Base-by-base conservation (phyloP, 2,797 vertebrate species). In the Threskiornis aethiopicus region DNA sequence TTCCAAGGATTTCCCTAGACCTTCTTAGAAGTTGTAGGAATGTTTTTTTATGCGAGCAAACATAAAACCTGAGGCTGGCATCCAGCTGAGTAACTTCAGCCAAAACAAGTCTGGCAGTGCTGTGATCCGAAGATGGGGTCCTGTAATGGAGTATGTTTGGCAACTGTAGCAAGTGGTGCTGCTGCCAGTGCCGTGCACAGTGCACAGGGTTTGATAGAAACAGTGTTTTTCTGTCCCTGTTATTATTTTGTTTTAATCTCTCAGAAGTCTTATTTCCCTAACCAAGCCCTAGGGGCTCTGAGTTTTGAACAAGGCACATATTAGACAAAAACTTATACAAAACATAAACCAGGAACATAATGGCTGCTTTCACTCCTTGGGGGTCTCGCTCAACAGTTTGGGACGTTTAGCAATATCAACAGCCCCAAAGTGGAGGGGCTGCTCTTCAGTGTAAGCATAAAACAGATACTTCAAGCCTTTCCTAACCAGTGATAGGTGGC, bases 41-140 rank as follows among this genome's bases (percentile, higher is more conserved):
- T 85, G 35, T 8, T 89, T 70, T 62, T 75, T 78, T 19, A 52
- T 35, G 28, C 11, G 25, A 90, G 64, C 67, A 95, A 94, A 95
- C 75, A 90, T 5, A 83, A 93, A 93, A 89, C 46, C 61, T 1
- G 52, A 90, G 69, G 84, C 88, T 91, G 92, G 93, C 80, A 94
- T 57, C 82, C 61, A 85, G 79, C 82, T 78, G 89, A 75, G 84
- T 47, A 80, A 65, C 77, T 87, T 70, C 64, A 93, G 94, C 96
- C 97, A 96, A 87, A 94, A 64, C 71, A 42, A 90, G 75, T 3
- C 76, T 96, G 93, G 90, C 90, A 94, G 49, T 20, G 88, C 83
- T 88, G 52, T 28, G 78, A 90, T 82, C 66, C 61, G 91, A 93
- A 90, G 94, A 75, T 35, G 58, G 76, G 89, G 84, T 69, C 84